Conservation (phyloP, 2,888 invertebrate genomes). For the Clitarchus hookeri region DNA sequence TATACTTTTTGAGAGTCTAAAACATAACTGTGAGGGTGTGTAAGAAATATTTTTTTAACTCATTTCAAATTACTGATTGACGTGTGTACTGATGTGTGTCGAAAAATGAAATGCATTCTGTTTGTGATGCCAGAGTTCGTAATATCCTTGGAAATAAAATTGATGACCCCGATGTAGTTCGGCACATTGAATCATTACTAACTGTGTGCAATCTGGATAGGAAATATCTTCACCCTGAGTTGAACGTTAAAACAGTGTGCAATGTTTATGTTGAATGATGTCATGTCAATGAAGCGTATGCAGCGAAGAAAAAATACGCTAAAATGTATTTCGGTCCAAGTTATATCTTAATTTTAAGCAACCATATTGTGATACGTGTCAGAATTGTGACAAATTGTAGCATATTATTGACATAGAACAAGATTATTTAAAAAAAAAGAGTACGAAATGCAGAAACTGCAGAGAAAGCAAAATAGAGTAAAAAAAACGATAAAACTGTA, state of each 20-base stretch:
- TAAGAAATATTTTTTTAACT: not conserved
- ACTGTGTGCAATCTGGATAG: not conserved
- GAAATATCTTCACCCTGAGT: too few species aligned
- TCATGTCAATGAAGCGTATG: too few species aligned
- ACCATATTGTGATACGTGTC: not conserved
- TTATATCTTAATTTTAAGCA: not conserved
- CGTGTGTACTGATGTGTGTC: slow-evolving; percentile 10
- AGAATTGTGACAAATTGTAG: slow-evolving; percentile 21
- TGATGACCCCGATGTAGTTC: slow-evolving; percentile 18
- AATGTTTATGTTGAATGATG: too few species aligned
- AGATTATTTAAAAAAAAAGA: too few species aligned
- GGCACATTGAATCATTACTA: not conserved
- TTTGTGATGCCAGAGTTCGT: slow-evolving; percentile 16
- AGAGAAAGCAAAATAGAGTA: too few species aligned
- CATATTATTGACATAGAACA: not conserved
- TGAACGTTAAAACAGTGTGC: too few species aligned
- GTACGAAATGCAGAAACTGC: too few species aligned
- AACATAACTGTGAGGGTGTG: slow-evolving; percentile 18
- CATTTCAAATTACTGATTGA: not conserved
- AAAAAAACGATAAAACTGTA: not conserved
- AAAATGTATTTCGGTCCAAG: not conserved
- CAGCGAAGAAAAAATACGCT: too few species aligned
- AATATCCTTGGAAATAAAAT: slow-evolving; percentile 21
- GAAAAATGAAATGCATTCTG: slow-evolving; percentile 10
- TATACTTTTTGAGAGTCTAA: not conserved